Percentiles rank a stretch among this genome's conserved stretches.
These are phyloP conservation scores for Drepana falcataria DNA, from an alignment of 2,888 invertebrate genomes.

Conservation along the genomic window DNA sequence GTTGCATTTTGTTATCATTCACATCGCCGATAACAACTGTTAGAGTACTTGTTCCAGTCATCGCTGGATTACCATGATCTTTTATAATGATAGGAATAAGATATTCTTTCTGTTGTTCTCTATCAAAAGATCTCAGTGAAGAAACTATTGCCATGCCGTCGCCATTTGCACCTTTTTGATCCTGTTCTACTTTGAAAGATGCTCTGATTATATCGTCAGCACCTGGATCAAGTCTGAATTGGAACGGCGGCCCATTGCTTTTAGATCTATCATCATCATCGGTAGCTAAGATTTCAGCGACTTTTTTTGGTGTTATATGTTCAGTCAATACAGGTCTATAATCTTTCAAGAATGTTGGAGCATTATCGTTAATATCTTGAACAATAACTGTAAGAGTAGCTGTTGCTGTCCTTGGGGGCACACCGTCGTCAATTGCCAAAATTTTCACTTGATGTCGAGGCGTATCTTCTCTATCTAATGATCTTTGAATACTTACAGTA, in stretches of 20 bases:
- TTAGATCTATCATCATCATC: constrained; percentile 96
- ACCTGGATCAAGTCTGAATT: constrained; percentile 94
- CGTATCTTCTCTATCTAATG: constrained; percentile 95
- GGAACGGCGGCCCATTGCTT: constrained; percentile 98
- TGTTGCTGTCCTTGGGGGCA: constrained; percentile 95
- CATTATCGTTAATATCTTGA: constrained; percentile 96
- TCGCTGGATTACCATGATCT: constrained; percentile 97
- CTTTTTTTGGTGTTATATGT: constrained; percentile 93
- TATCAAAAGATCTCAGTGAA: constrained; percentile 93
- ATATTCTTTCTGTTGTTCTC: constrained; percentile 97
- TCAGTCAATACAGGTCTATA: constrained; percentile 95
- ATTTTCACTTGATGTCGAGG: constrained; percentile 98
- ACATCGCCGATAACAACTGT: constrained; percentile 98
- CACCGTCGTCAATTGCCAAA: constrained; percentile 95
- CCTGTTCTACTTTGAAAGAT: constrained; percentile 97
- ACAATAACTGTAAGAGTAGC: constrained; percentile 96
- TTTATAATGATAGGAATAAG: constrained; percentile 98
- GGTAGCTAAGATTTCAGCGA: constrained; percentile 94
- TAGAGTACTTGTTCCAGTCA: constrained; percentile 97
- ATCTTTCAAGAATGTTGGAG: constrained; percentile 94
- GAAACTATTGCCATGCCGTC: constrained; percentile 99
- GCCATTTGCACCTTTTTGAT: constrained; percentile 97
- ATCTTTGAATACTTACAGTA: constrained; percentile 94
- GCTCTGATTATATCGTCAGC: constrained; percentile 95
- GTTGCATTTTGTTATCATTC: constrained; percentile 99